Evolutionary conservation across 2,888 invertebrate species (phyloP).

Genomic region (Agrotis exclamationis): DNA sequence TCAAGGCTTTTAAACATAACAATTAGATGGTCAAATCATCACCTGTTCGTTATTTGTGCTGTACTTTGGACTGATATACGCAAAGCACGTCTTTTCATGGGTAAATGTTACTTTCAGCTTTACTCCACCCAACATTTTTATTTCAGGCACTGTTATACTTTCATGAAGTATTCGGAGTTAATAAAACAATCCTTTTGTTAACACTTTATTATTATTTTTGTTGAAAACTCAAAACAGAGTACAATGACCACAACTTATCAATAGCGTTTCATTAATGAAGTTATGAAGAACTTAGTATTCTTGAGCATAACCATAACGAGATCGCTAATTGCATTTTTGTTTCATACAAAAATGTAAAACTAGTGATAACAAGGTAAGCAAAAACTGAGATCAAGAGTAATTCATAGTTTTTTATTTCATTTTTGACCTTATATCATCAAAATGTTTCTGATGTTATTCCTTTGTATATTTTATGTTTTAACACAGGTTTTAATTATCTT

Average conservation of each 20-base stretch:
- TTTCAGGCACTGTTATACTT: conserved; percentile 21
- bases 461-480: too few species aligned
- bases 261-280: conserved; percentile 9
- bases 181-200: conserved; percentile 20
- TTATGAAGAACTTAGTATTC: not conserved
- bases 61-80: conserved; percentile 87
- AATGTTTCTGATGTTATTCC: too few species aligned
- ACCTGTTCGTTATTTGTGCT: conserved; percentile 86
- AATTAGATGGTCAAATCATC: conserved; percentile 47
- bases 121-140: conserved; percentile 83
- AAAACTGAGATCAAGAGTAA: not conserved
- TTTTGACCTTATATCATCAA: too few species aligned
- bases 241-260: conserved; percentile 56
- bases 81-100: conserved; percentile 87
- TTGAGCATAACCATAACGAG: conserved; percentile 19
- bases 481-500: too few species aligned
- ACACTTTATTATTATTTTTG: conserved; percentile 38
- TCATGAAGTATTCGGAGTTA: conserved; percentile 18
- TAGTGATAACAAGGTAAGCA: not conserved
- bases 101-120: conserved; percentile 82
- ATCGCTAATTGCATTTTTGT: not conserved
- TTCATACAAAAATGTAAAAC: not conserved
- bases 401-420: not conserved
- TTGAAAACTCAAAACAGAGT: conserved; percentile 49
- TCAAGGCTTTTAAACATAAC: conserved; percentile 1